Evolutionary conservation across 2,888 invertebrate species (phyloP), one percentile per base, ranked within the genome.

Genomic region (Encarsia formosa): DNA sequence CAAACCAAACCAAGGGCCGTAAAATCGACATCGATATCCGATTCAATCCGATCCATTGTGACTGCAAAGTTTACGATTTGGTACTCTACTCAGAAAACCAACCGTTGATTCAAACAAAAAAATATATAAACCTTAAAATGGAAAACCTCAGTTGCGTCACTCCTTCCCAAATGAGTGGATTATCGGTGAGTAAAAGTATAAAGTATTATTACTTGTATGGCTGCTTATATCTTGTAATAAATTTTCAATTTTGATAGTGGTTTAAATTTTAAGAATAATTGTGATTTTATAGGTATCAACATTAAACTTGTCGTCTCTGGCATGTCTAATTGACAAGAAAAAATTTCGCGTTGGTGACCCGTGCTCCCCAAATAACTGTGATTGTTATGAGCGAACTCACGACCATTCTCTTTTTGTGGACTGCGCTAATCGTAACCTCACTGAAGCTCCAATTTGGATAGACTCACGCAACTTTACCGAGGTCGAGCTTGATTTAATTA

Each of bases 11-110:
- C 1, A 35, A 38, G 11, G 4, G 54, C 18, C 63, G 61, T 0
- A 62, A 69, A 24, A 69, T 78, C 1, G 60, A 60, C 1, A 69
- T 84, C 32, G 66, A 72, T 20, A 64, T 85, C 1, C 78, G 76
- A 11, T 66, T 78, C 29, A 86, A 86, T 73, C 84, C 85, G 0
- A 61, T 87, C 6, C 57, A 67, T 3, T 87, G 87, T 61, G 81
- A 84, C 63, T 86, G 86, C 63, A 51, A 68, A 0, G 60, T 81
- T 2, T 76, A 79, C 56, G 69, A 78, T 52, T 78, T 86, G 41
- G 68, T 81, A 1, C 75, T 77, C 35, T 82, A 79, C 58, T 75
- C 75, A 1, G 66, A 70, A 22, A 68, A 79, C 52, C 66, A 70
- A 15, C 69, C 74, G 0, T 61, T 68, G 1, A 67, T 75, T 1